These are phyloP conservation scores for Gnathonemus echidnorhynchus DNA, from an alignment of 2,113 vertebrate genomes.

Conservation along the genomic window DNA sequence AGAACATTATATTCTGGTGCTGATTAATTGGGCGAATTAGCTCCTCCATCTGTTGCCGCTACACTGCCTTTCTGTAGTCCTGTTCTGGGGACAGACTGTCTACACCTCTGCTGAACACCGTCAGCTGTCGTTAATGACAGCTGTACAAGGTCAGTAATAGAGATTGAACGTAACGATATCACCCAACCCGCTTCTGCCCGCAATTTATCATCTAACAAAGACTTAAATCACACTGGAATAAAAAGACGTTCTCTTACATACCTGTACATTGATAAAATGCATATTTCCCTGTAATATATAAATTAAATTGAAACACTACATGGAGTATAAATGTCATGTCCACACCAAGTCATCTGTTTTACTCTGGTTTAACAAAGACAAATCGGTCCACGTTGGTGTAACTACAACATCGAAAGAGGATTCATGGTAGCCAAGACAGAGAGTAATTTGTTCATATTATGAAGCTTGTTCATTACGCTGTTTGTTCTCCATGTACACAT, in stretches of 20 bases:
- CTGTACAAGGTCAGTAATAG: not conserved
- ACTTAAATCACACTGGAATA: not conserved
- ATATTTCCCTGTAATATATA: not conserved
- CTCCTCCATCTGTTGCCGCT: constrained; percentile 47
- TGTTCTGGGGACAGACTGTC: not conserved
- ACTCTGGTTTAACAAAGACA: not conserved
- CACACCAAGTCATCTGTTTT: not conserved
- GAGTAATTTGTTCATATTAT: not conserved
- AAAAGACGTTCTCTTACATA: not conserved
- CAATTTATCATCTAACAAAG: not conserved
- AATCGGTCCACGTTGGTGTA: not conserved
- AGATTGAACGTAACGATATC: not conserved
- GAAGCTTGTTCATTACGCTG: not conserved
- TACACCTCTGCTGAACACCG: constrained; percentile 37
- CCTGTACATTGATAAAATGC: not conserved
- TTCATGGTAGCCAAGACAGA: not conserved
- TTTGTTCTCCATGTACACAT: not conserved
- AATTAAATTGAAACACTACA: not conserved
- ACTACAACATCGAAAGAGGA: not conserved
- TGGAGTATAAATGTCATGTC: not conserved
- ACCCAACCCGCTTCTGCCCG: not conserved
- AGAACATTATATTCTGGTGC: constrained; percentile 48
- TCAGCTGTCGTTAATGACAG: not conserved
- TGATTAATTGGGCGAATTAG: constrained; percentile 52
- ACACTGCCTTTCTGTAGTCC: constrained; percentile 25